Percentiles rank a stretch among this genome's conserved stretches.
phyloP scores from a whole-genome alignment of 2,113 vertebrate genomes.

The Gadus chalcogrammus region DNA sequence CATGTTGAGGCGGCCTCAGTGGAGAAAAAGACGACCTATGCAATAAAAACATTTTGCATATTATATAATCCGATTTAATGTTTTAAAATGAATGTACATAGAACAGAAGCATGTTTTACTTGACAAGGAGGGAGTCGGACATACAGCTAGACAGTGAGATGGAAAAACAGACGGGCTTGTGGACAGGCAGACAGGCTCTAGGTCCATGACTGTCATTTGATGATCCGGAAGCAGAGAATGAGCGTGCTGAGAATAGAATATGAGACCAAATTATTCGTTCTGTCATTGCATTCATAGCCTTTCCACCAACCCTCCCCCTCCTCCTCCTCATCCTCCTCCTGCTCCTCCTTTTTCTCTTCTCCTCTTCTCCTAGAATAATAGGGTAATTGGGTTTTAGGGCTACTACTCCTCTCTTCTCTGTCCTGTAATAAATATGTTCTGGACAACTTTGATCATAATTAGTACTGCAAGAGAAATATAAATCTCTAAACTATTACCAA shows the following conservation, averaged over 20 bases:
- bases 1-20: too few relatives aligned
- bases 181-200: too few relatives aligned
- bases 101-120: too few relatives aligned
- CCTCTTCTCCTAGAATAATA: slow-evolving; percentile 38
- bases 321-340: slow-evolving; percentile 39
- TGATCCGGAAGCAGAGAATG: slow-evolving; percentile 60
- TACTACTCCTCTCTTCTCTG: slow-evolving; percentile 50
- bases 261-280: slow-evolving; percentile 63
- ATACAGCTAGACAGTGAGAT: too few relatives aligned
- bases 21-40: too few relatives aligned
- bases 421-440: not conserved
- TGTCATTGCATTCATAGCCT: slow-evolving; percentile 47
- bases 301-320: slow-evolving; percentile 37
- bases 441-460: not conserved
- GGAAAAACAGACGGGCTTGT: too few relatives aligned
- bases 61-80: too few relatives aligned
- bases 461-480: too few relatives aligned
- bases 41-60: too few relatives aligned
- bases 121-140: too few relatives aligned
- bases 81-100: too few relatives aligned
- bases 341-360: slow-evolving; percentile 4
- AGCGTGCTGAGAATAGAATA: slow-evolving; percentile 68
- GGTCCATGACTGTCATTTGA: slow-evolving; percentile 55
- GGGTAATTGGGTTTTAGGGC: slow-evolving; percentile 47
- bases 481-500: too few relatives aligned